These are phyloP conservation scores for Galendromus occidentalis DNA, from an alignment of 1,140 invertebrate species.

Conservation along the genomic window DNA sequence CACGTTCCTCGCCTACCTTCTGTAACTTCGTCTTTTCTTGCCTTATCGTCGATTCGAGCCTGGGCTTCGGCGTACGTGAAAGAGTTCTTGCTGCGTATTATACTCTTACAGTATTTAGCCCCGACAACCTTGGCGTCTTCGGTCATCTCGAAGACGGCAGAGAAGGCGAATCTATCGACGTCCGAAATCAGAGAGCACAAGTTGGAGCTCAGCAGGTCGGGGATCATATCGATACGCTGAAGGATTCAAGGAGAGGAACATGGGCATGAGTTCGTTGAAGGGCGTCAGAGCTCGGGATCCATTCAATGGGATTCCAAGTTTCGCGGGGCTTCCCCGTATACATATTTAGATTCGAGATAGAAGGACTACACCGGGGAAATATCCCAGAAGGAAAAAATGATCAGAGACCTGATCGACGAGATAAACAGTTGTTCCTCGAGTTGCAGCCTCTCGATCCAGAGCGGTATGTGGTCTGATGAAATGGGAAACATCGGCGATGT, in stretches of 20 bases:
- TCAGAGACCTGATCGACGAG: constrained; percentile 50
- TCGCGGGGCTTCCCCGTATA: no score
- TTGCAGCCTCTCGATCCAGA: constrained; percentile 64
- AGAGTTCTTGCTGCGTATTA: constrained; percentile 51
- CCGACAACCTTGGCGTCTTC: constrained; percentile 58
- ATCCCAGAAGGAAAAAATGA: constrained; percentile 1
- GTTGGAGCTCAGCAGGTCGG: constrained; percentile 71
- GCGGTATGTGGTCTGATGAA: constrained; percentile 73
- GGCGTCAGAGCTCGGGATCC: no score
- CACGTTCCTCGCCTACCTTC: constrained; percentile 29
- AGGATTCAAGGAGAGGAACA: constrained; percentile 3
- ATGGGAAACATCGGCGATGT: constrained; percentile 79
- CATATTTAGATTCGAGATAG: no score
- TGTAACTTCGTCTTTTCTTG: constrained; percentile 49
- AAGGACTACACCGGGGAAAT: constrained; percentile 13
- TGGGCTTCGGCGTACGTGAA: constrained; percentile 93
- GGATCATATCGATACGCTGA: constrained; percentile 33
- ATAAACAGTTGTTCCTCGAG: constrained; percentile 68
- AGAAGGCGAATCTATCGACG: constrained; percentile 70
- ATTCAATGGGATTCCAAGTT: no score
- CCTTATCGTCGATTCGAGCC: constrained; percentile 62
- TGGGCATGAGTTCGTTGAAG: background rate
- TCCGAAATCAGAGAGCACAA: constrained; percentile 66
- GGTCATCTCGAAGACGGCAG: constrained; percentile 76
- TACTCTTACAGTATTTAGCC: constrained; percentile 70